Percentiles rank a stretch among this genome's conserved stretches.
Evolutionary conservation across 2,888 invertebrate species (phyloP).

Genomic region (Euphydryas editha): DNA sequence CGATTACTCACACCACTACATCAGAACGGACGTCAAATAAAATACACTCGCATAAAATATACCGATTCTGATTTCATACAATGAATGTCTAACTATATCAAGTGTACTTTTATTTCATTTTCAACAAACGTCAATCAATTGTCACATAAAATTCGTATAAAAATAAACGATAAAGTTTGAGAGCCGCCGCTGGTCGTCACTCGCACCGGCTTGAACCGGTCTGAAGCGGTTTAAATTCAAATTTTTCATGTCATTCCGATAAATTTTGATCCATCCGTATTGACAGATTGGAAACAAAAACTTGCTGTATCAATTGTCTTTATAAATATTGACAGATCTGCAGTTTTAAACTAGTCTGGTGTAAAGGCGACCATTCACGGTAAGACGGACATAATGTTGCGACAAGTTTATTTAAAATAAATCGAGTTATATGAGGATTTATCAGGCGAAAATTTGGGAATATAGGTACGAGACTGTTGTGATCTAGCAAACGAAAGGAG

Average conservation of each 20-base stretch:
- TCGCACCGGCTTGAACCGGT: conserved; percentile 16
- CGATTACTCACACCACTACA: too few species aligned
- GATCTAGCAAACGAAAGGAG: too few species aligned
- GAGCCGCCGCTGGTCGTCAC: conserved; percentile 7
- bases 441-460: too few species aligned
- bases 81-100: neutral
- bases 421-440: too few species aligned
- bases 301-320: neutral
- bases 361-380: too few species aligned
- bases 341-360: neutral
- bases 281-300: neutral
- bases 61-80: neutral
- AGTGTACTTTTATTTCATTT: conserved; percentile 10
- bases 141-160: conserved; percentile 15
- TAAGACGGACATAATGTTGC: too few species aligned
- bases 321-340: neutral
- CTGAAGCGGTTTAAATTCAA: conserved; percentile 31
- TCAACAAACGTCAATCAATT: conserved; percentile 11
- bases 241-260: conserved; percentile 30
- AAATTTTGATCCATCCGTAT: neutral
- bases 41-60: neutral
- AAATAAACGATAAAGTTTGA: conserved; percentile 15
- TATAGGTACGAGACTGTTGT: too few species aligned
- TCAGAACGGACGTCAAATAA: too few species aligned
- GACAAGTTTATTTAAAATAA: too few species aligned